These are phyloP conservation scores for Chaetodon trifasciatus DNA, from an alignment of 2,797 vertebrate species.

Conservation along the genomic window DNA sequence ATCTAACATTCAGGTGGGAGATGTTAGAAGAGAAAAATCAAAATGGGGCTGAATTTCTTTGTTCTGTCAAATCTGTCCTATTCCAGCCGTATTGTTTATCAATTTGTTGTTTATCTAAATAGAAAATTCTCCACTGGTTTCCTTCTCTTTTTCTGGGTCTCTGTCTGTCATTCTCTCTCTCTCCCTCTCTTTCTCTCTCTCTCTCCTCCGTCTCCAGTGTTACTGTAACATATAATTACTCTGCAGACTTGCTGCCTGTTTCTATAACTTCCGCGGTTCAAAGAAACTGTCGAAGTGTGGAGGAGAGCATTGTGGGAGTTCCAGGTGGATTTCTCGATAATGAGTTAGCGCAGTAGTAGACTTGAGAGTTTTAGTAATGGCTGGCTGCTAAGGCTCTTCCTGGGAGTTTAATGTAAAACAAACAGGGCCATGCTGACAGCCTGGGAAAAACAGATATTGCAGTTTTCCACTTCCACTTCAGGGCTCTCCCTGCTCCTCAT, in stretches of 20 bases:
- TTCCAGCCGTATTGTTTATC: slow-evolving; percentile 76
- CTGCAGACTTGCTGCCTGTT: slow-evolving; percentile 81
- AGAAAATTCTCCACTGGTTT: slow-evolving; percentile 66
- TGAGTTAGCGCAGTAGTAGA: slow-evolving; percentile 82
- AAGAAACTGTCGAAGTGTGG: slow-evolving; percentile 86
- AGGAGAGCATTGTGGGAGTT: slow-evolving; percentile 87
- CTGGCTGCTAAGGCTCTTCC: slow-evolving; percentile 84
- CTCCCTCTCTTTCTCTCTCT: slow-evolving; percentile 32
- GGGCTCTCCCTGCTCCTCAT: slow-evolving; percentile 60
- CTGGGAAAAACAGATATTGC: slow-evolving; percentile 82
- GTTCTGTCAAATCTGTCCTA: slow-evolving; percentile 47
- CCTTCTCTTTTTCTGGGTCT: slow-evolving; percentile 35
- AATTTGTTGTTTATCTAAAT: slow-evolving; percentile 78
- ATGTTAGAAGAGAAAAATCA: slow-evolving; percentile 23
- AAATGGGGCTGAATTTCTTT: slow-evolving; percentile 47
- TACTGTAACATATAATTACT: slow-evolving; percentile 87
- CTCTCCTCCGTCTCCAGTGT: slow-evolving; percentile 59
- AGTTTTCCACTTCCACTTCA: slow-evolving; percentile 69
- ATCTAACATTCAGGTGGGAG: slow-evolving; percentile 43
- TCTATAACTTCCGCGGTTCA: slow-evolving; percentile 83
- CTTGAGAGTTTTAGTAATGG: slow-evolving; percentile 87
- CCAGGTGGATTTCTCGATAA: slow-evolving; percentile 89
- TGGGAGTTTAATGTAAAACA: slow-evolving; percentile 86
- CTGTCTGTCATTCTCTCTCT: slow-evolving; percentile 65
- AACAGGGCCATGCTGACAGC: slow-evolving; percentile 81